Base-by-base conservation (phyloP, 2,888 invertebrate species). In the Silvanus unidentatus region DNA sequence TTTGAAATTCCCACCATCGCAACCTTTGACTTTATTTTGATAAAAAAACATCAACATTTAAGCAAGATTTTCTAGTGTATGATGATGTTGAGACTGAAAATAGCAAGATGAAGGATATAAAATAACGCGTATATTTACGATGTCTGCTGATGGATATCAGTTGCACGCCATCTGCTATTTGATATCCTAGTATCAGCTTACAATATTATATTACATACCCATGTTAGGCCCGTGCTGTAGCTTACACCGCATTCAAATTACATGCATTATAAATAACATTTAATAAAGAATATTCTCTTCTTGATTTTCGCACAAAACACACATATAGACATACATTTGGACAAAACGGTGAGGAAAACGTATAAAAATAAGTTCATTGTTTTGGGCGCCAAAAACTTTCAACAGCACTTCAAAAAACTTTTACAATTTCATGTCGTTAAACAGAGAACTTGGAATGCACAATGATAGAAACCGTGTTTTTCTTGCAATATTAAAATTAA, bases 161-260 rank as follows among this genome's bases (percentile, higher is more conserved):
- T 68, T 70, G 65, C 68, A 66, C 67, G 64, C 68, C 70, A 70
- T 69, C 70, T 69, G 70, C 63, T 59, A 69, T 63, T 53, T 57
- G 69, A 70, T 68, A 62, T 54, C 54, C 54, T 45, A 53, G 22
- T 62, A 64, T 68, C 65, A 55, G 50, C 54, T 67, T 59, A 60
- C 65, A 49, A 56, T 54, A 55, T 63, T 58, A 51, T 48, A 51
- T 66, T 65, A 56, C 62, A 57, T 58, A 56, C 63, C 22, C 62
- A 62, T 62, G 63, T 64, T 61, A 60, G 64, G 61, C 66, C 63
- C 62, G 65, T 62, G 64, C 62, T 62, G 32, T 8, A 32, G 11
- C 32, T 40, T 30, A 40, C 28, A 29, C n/a, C 16, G 40, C 40
- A 40, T 40, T 40, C 40, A 30, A 30, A 39, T 40, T 40, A 29